These are phyloP conservation scores for Cyprinodon diabolis DNA, from an alignment of 2,797 vertebrate species.

Conservation along the genomic window DNA sequence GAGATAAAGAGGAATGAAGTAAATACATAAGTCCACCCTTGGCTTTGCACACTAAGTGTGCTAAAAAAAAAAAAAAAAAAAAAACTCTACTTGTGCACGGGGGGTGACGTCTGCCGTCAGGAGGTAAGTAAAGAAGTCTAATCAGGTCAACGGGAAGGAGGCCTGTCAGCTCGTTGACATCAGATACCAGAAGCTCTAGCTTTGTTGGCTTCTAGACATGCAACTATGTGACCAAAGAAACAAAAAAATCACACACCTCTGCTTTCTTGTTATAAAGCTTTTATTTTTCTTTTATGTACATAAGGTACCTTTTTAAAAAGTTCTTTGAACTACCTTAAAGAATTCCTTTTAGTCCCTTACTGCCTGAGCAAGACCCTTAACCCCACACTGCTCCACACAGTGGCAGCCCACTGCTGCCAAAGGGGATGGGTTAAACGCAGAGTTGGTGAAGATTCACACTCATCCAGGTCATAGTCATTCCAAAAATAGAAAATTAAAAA, in stretches of 20 bases:
- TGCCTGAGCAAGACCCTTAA: too few species aligned
- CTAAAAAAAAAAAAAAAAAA: not conserved
- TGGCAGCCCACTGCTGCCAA: too few species aligned
- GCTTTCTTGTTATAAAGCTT: too few species aligned
- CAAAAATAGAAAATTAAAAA: too few species aligned
- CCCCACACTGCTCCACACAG: too few species aligned
- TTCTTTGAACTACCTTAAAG: too few species aligned
- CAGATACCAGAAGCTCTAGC: slow-evolving; percentile 17
- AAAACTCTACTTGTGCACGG: slow-evolving; percentile 1
- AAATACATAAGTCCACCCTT: not conserved
- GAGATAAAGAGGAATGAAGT: slow-evolving; percentile 37
- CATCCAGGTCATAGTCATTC: too few species aligned
- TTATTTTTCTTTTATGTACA: not conserved
- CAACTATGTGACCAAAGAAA: not conserved
- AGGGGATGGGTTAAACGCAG: too few species aligned
- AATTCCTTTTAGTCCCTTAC: too few species aligned
- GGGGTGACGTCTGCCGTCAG: not conserved
- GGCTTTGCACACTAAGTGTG: not conserved
- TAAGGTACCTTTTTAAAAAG: too few species aligned
- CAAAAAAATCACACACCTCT: not conserved
- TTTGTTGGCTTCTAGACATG: not conserved
- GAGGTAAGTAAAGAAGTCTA: slow-evolving; percentile 11
- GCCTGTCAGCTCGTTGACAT: slow-evolving; percentile 22
- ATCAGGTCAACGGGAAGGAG: slow-evolving; percentile 22
- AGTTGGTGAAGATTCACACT: too few species aligned